Base-by-base conservation (phyloP, 2,797 vertebrate genomes). In the Acrossocheilus fasciatus region DNA sequence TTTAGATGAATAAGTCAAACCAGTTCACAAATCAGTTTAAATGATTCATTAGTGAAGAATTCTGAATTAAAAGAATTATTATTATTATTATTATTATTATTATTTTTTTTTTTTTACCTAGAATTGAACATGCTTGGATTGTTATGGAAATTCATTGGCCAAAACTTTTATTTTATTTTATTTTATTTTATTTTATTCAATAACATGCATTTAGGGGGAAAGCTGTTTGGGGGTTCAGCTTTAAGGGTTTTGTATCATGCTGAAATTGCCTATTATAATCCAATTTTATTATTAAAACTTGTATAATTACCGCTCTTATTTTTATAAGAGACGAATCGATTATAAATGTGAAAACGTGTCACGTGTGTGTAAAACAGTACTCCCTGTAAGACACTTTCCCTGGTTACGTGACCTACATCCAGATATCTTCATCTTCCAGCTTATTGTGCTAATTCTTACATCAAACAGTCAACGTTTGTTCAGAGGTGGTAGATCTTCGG, bases 391-490 rank as follows among this genome's bases (percentile, higher is more conserved):
- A 18, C 39, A 62, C 57, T 64, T 26, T 50, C 23, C 26, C 45
- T 57, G 36, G 57, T 86, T 82, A 72, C 1, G 30, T 69, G 64
- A 84, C 84, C 76, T 73, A 50, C 23, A 84, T 77, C 9, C 57
- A 43, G 15, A 43, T 12, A 80, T 54, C 26, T 66, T 84, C 76
- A 30, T 84, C 62, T 75, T 81, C 81, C 43, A 68, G 80, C 45
- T 66, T 80, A 83, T 73, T 85, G 78, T 82, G 73, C 74, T 80
- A 85, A 85, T 83, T 88, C 69, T 74, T 64, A 69, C 68, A 82
- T 90, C 87, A 90, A 87, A 87, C 87, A 88, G 15, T 69, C 66
- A 2, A 52, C 68, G 82, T 80, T 85, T 84, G 84, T 87, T 84
- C 72, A 50, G 43, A 81, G 79, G 86, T 7, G 20, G 79, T 69